Evolutionary conservation across 2,797 vertebrate genomes (phyloP), one percentile per base, ranked within the genome.

Genomic region (Gymnopithys bicolor): DNA sequence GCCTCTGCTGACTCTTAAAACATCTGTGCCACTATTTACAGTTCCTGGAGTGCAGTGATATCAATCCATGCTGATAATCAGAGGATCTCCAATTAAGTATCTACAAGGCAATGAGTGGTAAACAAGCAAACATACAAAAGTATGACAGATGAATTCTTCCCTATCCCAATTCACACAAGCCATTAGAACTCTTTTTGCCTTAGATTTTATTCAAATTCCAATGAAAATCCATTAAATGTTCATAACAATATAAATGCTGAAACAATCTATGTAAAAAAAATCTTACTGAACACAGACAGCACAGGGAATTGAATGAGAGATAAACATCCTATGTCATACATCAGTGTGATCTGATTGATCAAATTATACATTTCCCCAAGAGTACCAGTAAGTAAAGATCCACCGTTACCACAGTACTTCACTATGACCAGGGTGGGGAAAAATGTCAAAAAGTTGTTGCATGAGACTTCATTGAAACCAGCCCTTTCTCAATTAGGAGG

Each of bases 131-230:
- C 62, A 93, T 76, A 59, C 24, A 90, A 37, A 84, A 78, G 77
- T 43, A 90, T 75, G 94, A 82, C 56, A 81, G 89, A 84, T 91
- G 7, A 96, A 95, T 94, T 96, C 53, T 95, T 96, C 67, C 51
- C 48, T 74, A 90, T 67, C 68, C 46, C 73, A 92, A 62, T 92
- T 95, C 87, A 96, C 86, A 92, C 71, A 96, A 96, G 48, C 53
- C 93, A 95, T 96, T 95, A 96, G 77, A 92, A 94, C 95, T 96
- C 18, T 93, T 97, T 94, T 90, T 90, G 85, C 33, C 82, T 93
- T 84, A 35, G 63, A 95, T 96, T 94, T 96, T 91, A 97, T 96
- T 96, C 89, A 94, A 95, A 96, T 97, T 96, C 92, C 71, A 94
- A 17, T 64, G 24, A 86, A 95, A 91, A 70, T 39, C 60, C 62